Evolutionary conservation across 2,113 vertebrate species (phyloP).

Genomic region (Polyodon spathula): DNA sequence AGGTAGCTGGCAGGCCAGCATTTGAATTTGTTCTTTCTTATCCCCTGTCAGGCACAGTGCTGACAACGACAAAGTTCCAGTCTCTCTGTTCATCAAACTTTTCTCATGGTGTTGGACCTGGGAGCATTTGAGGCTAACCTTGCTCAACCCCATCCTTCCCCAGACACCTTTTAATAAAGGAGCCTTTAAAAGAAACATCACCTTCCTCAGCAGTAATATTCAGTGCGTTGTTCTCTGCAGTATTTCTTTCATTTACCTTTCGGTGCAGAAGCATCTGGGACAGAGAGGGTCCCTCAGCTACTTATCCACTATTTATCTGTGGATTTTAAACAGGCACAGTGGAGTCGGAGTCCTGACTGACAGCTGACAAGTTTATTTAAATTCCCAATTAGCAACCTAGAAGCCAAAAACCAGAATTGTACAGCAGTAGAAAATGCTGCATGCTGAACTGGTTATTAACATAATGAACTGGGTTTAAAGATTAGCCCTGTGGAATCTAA

Average conservation of each 20-base stretch:
- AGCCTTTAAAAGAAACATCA: conserved; percentile 34
- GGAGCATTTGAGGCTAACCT: conserved; percentile 10
- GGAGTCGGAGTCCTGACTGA: conserved; percentile 44
- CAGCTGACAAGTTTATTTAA: conserved; percentile 68
- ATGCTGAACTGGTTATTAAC: conserved; percentile 69
- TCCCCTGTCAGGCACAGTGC: too few species aligned
- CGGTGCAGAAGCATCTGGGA: conserved; percentile 23
- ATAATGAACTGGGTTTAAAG: conserved; percentile 76
- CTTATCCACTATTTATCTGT: conserved; percentile 41
- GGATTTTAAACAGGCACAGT: conserved; percentile 31
- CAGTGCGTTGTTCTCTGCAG: conserved; percentile 28
- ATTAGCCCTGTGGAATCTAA: conserved; percentile 50
- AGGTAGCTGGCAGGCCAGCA: too few species aligned
- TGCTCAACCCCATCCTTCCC: conserved; percentile 15
- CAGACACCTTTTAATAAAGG: conserved; percentile 19
- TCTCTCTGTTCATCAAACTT: too few species aligned
- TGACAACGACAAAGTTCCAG: too few species aligned
- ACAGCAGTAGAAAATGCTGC: conserved; percentile 57
- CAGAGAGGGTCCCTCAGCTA: conserved; percentile 33
- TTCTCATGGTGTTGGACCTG: too few species aligned
- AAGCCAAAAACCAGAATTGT: conserved; percentile 45
- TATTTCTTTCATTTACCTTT: conserved; percentile 40
- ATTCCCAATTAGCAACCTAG: conserved; percentile 61
- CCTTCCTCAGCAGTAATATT: conserved; percentile 26
- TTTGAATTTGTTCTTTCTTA: too few species aligned